Conservation (phyloP, 2,888 invertebrate species). For the Autographa gamma region DNA sequence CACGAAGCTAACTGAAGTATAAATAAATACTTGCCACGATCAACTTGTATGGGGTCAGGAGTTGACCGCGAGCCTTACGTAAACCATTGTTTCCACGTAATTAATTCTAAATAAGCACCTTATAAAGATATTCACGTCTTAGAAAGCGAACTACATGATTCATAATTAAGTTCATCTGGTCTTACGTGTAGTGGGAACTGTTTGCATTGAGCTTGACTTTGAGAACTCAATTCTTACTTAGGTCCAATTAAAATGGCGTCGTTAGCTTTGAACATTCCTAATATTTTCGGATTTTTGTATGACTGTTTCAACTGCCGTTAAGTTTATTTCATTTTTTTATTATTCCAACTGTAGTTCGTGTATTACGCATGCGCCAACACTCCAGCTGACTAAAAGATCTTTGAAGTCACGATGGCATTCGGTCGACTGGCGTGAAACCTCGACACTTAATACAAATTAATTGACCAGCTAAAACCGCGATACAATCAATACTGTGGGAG, state of each 20-base stretch:
- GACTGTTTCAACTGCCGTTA: no score
- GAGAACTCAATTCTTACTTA: slow-evolving; percentile 34
- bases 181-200: slow-evolving; percentile 39
- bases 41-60: slow-evolving; percentile 54
- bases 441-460: background rate
- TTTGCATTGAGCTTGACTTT: slow-evolving; percentile 40
- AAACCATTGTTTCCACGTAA: slow-evolving; percentile 69
- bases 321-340: background rate
- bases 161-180: slow-evolving; percentile 57
- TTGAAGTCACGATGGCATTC: background rate
- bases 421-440: background rate
- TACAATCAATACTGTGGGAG: background rate
- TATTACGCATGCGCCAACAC: background rate
- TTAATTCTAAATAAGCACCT: slow-evolving; percentile 64
- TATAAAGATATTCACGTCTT: slow-evolving; percentile 68
- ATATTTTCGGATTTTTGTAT: background rate
- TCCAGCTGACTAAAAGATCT: background rate
- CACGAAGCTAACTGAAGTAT: slow-evolving; percentile 39
- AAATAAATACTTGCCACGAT: slow-evolving; percentile 23
- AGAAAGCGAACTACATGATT: slow-evolving; percentile 54
- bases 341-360: background rate
- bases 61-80: slow-evolving; percentile 64
- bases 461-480: background rate
- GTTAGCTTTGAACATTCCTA: no score
- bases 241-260: background rate